Conservation (phyloP, 1,140 invertebrate genomes). For the Nephila pilipes region DNA sequence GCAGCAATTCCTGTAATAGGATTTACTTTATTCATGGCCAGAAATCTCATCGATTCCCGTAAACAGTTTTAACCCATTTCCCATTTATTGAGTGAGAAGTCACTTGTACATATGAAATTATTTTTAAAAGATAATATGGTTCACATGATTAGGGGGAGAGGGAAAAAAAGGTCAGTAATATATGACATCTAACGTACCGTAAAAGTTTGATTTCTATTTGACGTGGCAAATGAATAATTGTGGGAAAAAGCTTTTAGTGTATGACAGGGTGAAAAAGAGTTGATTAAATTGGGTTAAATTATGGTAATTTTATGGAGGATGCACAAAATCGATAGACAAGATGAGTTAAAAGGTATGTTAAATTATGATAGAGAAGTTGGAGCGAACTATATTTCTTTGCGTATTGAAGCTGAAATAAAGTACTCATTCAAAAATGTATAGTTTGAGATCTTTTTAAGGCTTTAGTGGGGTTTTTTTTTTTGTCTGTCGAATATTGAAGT, state of each 20-base stretch:
- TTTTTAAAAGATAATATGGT: not conserved
- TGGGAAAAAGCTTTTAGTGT: not conserved
- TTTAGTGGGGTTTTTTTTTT: too few relatives aligned
- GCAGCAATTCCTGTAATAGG: not conserved
- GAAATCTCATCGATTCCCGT: not conserved
- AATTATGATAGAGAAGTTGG: too few relatives aligned
- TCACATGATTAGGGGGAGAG: not conserved
- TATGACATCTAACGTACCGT: not conserved
- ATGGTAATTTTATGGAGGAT: too few relatives aligned
- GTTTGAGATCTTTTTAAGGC: too few relatives aligned
- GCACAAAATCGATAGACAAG: too few relatives aligned
- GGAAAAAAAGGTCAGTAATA: not conserved
- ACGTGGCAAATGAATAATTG: not conserved
- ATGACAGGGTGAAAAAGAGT: too few relatives aligned
- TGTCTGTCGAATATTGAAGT: too few relatives aligned
- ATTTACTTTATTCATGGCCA: not conserved
- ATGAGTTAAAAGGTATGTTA: too few relatives aligned
- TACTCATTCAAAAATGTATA: too few relatives aligned
- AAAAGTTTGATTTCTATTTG: not conserved
- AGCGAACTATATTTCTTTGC: too few relatives aligned
- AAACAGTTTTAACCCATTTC: conserved; percentile 3
- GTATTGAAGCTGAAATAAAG: too few relatives aligned
- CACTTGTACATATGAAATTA: not conserved
- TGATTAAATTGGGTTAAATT: too few relatives aligned
- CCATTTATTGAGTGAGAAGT: not conserved